Evolutionary conservation across 2,888 invertebrate species (phyloP), one percentile per base, ranked within the genome.

Genomic region (Ormyrus labotus): DNA sequence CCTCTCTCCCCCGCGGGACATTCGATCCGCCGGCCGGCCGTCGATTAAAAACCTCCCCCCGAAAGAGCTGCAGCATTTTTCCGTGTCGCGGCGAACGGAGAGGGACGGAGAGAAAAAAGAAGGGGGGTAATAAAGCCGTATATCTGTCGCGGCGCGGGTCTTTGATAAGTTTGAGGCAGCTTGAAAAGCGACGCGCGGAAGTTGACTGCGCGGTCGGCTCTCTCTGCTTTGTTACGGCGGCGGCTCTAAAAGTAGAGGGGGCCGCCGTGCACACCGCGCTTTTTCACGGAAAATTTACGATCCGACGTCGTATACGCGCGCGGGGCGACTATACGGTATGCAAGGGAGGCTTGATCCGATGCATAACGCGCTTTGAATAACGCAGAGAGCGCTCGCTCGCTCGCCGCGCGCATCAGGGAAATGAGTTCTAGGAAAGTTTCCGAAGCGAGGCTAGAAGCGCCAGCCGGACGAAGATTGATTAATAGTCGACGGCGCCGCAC

Each of bases 381-480:
- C 53, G 65, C 64, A 75, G 47, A 67, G 68, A 63, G 13, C 53
- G 10, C 50, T 61, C 61, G 61, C 63, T 6, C 64, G 13, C 64
- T 13, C 63, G 70, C 57, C 64, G 3, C 65, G 53, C 73, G 74
- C 77, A 81, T 81, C 78, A 81, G 78, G 81, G 81, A 81, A 81
- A 81, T 81, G 81, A 78, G 81, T 81, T 78, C 81, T 11, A 65
- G 73, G 78, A 81, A 81, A 77, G 67, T 81, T 81, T 74, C 50
- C 70, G 48, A 45, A 50, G 67, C 47, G 8, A 51, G 55, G 13
- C 13, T 64, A 64, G n/a, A 34, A 34, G 61, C 60, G 11, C 55
- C 55, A 47, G 58, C 68, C 60, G 76, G 78, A 81, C 81, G 78
- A 78, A 81, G 77, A 78, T 78, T 78, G 81, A 81, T 81, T 81